Conservation (phyloP, 1,140 invertebrate species). For the Anagrus nilaparvatae region DNA sequence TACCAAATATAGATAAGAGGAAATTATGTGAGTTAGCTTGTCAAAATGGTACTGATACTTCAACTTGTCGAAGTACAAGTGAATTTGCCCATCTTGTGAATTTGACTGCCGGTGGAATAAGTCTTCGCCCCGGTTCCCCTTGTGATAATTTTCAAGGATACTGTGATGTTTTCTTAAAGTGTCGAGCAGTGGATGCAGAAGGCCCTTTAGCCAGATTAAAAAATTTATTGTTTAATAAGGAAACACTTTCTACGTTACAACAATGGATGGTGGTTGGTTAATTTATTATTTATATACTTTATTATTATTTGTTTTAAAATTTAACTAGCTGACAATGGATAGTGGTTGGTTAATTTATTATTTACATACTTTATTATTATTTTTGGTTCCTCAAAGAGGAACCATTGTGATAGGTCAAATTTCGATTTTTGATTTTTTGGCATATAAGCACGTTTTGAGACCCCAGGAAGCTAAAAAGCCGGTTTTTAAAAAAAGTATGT, state of each 20-base stretch:
- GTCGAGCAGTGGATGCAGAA: constrained; percentile 94
- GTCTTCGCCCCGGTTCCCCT: constrained; percentile 84
- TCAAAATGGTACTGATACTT: constrained; percentile 66
- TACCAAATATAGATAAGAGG: constrained; percentile 75
- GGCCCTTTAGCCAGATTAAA: constrained; percentile 93
- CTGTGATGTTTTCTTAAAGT: constrained; percentile 97
- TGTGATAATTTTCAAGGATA: constrained; percentile 98
- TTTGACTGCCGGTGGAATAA: constrained; percentile 75
- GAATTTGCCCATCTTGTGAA: constrained; percentile 67
- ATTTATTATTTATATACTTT: no score
- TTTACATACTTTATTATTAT: no score
- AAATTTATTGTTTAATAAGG: constrained; percentile 88
- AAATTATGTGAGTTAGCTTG: constrained; percentile 94
- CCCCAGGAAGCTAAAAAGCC: no score
- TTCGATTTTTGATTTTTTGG: no score
- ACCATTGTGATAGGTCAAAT: no score
- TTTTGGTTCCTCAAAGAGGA: no score
- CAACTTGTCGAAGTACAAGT: constrained; percentile 77
- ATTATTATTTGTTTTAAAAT: no score
- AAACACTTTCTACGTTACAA: constrained; percentile 76
- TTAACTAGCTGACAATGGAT: no score
- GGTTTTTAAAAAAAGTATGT: no score
- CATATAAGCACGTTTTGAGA: no score
- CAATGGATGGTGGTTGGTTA: constrained; percentile 77
- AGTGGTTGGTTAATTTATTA: constrained; percentile 60